Base-by-base conservation (phyloP, 1,140 invertebrate genomes). In the Limonius californicus region DNA sequence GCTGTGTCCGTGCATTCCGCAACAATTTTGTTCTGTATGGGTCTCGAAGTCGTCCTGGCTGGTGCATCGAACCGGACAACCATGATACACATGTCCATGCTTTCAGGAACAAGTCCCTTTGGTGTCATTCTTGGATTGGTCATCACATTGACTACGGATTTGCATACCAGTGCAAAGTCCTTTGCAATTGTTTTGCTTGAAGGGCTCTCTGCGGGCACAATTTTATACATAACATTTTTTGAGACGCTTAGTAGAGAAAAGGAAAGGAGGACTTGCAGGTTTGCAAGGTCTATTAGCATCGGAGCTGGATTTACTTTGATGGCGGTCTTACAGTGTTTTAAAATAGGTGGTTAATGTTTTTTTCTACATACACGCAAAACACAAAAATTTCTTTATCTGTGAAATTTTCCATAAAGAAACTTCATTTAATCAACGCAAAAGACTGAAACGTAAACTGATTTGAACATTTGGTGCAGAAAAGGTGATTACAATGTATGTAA, bases 1-100 rank as follows among this genome's bases (percentile, higher is more conserved):
- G 89, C 89, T 0, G 84, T 91, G 18, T 84, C 86, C 2, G 85
- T 89, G 1, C 89, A 91, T 74, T 91, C 90, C 65, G 79, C 87
- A 18, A 87, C 90, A 1, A 88, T 91, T 57, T 81, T 88, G 0
- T 87, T 88, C 66, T 86, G 83, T 70, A 84, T 88, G 8, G 85
- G 86, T 0, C 78, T 87, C 69, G 87, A 88, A 68, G 73, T 88
- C 7, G 80, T 89, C 12, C 85, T 88, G 23, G 85, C 87, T 1
- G 81, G 82, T 42, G 81, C 90, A 1, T 80, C 82, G 14, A 74
- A 77, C 2, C 70, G 74, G 27, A 82, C 81, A 0, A 82, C 88
- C 8, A 70, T 87, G 2, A 73, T 86, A 0, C 87, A 85, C 57
- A 78, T 86, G 47, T 76, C 78, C 0, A 81, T 82, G 2, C 81